Conservation (phyloP, 2,888 invertebrate genomes). For the Malachius bipustulatus region DNA sequence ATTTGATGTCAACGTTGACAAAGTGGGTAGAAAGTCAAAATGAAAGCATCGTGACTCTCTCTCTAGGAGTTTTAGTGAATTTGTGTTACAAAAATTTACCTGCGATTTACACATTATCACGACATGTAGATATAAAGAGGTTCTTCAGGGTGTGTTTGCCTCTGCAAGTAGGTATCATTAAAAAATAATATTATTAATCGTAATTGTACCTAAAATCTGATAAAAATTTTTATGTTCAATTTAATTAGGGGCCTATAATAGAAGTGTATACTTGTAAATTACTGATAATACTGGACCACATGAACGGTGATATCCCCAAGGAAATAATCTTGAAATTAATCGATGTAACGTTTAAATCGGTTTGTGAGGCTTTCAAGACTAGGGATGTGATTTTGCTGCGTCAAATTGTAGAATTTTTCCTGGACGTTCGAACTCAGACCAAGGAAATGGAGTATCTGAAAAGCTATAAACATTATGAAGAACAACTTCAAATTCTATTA, state of each 20-base stretch:
- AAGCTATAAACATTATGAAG: slow-evolving; percentile 28
- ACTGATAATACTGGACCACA: slow-evolving; percentile 41
- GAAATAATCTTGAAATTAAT: slow-evolving; percentile 39
- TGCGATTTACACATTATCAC: slow-evolving; percentile 59
- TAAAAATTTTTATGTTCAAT: no score
- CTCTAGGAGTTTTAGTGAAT: slow-evolving; percentile 63
- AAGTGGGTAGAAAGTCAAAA: slow-evolving; percentile 50
- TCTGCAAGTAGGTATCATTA: slow-evolving; percentile 43
- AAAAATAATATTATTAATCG: slow-evolving; percentile 6
- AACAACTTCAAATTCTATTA: slow-evolving; percentile 34
- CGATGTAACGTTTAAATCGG: slow-evolving; percentile 38
- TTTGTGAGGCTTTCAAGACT: slow-evolving; percentile 37
- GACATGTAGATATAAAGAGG: slow-evolving; percentile 57
- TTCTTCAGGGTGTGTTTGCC: slow-evolving; percentile 50
- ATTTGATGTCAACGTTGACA: slow-evolving; percentile 54
- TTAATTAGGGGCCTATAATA: slow-evolving; percentile 34
- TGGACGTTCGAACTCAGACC: slow-evolving; percentile 33
- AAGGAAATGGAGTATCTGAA: slow-evolving; percentile 15
- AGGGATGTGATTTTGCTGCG: slow-evolving; percentile 38
- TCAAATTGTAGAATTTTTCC: slow-evolving; percentile 44
- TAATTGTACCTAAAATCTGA: slow-evolving; percentile 2
- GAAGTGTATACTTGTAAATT: slow-evolving; percentile 44
- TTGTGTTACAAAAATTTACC: slow-evolving; percentile 68
- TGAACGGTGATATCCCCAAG: slow-evolving; percentile 39
- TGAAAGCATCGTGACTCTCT: slow-evolving; percentile 39